Evolutionary conservation across 2,113 vertebrate species (phyloP).

Genomic region (Eulemur macaco): DNA sequence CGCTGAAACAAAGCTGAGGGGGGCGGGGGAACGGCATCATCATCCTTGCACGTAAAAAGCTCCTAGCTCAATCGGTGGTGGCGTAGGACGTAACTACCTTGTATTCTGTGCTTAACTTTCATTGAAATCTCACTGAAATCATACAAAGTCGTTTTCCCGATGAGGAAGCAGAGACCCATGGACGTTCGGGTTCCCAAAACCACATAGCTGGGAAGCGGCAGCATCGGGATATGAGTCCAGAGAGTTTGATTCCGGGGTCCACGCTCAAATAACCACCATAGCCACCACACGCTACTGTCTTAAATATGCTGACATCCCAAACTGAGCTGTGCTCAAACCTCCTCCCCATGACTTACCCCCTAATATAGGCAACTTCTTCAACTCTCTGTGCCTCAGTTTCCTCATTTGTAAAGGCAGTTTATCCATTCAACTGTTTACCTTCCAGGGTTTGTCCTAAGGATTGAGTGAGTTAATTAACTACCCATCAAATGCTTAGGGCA

Average conservation of each 20-base stretch:
- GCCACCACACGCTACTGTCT: background rate
- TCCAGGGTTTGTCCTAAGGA: background rate
- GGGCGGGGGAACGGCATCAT: fast-evolving
- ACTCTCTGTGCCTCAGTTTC: background rate
- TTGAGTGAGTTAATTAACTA: background rate
- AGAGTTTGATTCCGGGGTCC: background rate
- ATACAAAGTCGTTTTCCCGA: background rate
- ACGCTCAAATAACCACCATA: fast-evolving
- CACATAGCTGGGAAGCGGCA: background rate
- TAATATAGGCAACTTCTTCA: background rate
- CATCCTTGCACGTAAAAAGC: background rate
- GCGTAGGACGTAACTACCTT: fast-evolving
- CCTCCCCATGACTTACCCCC: background rate
- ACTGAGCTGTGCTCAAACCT: background rate
- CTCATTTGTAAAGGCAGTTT: background rate
- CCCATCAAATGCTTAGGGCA: background rate
- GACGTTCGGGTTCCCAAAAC: background rate
- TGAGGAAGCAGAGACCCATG: background rate
- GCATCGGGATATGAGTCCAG: background rate
- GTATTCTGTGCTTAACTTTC: background rate
- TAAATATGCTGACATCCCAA: too few relatives aligned
- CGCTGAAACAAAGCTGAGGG: fast-evolving
- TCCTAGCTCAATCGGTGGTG: background rate
- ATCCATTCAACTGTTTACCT: too few relatives aligned
- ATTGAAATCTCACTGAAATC: background rate